Percentiles rank a stretch among this genome's conserved stretches.
phyloP scores from a whole-genome alignment of 2,797 vertebrate genomes.

The Columba guinea region DNA sequence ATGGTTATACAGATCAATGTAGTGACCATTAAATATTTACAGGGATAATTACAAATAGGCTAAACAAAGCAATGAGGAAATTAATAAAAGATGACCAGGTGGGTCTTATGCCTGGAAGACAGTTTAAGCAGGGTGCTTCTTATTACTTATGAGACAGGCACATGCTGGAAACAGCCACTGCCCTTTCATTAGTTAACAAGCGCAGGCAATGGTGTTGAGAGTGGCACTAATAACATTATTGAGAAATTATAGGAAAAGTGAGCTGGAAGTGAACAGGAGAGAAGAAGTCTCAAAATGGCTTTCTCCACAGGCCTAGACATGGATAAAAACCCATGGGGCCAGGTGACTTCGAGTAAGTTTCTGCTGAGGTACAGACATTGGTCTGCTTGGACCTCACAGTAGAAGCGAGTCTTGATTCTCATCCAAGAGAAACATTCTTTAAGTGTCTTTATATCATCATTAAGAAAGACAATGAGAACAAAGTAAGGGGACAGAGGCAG shows the following conservation, averaged over 20 bases:
- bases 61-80: constrained; percentile 57
- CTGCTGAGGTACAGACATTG: not conserved
- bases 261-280: not conserved
- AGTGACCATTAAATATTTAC: constrained; percentile 67
- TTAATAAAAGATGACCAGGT: constrained; percentile 65
- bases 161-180: constrained; percentile 19
- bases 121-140: not conserved
- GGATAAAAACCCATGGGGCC: not conserved
- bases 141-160: constrained; percentile 27
- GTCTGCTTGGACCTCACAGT: not conserved
- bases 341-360: not conserved
- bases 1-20: constrained; percentile 53
- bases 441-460: constrained; percentile 56
- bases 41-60: constrained; percentile 59
- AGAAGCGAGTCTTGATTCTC: constrained; percentile 5
- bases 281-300: not conserved
- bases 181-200: constrained; percentile 15
- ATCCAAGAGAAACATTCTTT: constrained; percentile 29
- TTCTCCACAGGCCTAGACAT: not conserved
- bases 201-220: not conserved
- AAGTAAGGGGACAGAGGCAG: not conserved
- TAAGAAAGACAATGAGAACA: constrained; percentile 54
- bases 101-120: constrained; percentile 56
- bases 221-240: not conserved
- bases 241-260: not conserved